A percentile compares a stretch with the other conserved stretches of the same genome.
These are phyloP conservation scores for Pteromalus puparum DNA, from an alignment of 1,140 invertebrate species.

Conservation along the genomic window DNA sequence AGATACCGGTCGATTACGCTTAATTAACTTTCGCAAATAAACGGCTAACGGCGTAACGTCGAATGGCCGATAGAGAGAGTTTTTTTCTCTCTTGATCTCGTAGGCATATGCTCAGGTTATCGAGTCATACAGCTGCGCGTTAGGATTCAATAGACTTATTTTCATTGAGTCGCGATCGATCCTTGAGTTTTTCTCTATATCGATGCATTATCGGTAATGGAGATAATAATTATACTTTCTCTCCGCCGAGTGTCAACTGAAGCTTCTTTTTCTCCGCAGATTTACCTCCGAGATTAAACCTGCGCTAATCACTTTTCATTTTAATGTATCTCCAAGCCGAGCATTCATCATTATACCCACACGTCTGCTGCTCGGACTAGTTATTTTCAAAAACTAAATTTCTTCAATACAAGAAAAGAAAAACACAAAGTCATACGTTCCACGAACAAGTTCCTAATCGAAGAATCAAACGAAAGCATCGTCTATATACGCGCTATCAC, in stretches of 20 bases:
- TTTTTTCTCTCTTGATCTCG: background rate
- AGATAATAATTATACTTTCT: conserved; percentile 29
- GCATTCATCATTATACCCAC: too few relatives aligned
- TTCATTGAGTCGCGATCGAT: background rate
- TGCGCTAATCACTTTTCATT: too few relatives aligned
- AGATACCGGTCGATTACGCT: conserved; percentile 20
- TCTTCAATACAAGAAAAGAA: background rate
- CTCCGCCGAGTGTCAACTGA: background rate
- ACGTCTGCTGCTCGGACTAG: too few relatives aligned
- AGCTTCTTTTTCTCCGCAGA: background rate
- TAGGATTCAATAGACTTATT: conserved; percentile 33
- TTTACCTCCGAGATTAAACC: background rate
- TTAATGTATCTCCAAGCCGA: too few relatives aligned
- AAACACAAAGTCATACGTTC: background rate
- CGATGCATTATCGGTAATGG: background rate
- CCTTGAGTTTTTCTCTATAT: background rate
- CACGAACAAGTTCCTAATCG: background rate
- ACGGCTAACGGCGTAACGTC: background rate
- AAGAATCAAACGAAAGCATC: background rate
- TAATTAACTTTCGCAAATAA: conserved; percentile 31
- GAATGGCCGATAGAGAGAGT: background rate
- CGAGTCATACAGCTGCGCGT: background rate
- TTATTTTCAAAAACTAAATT: background rate
- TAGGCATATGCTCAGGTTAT: too few relatives aligned
- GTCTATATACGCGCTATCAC: background rate